Base-by-base conservation (phyloP, 2,888 invertebrate species). In the Caenorhabditis zanzibari region DNA sequence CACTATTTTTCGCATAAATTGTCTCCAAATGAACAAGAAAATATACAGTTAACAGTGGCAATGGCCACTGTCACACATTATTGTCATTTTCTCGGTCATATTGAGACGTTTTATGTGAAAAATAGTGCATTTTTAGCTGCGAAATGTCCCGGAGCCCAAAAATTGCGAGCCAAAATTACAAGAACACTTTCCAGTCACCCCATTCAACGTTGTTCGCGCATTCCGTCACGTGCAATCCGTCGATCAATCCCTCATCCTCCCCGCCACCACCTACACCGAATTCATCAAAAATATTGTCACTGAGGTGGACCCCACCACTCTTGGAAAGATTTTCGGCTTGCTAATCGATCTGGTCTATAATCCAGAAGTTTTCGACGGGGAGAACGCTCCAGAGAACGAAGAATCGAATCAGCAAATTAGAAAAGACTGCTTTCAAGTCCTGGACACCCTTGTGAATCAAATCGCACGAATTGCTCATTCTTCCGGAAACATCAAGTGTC, bases 131-230 rank as follows among this genome's bases (percentile, higher is more conserved):
- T n/a, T n/a, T n/a, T n/a, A n/a, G n/a, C n/a, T n/a, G n/a, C n/a
- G n/a, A n/a, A n/a, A n/a, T n/a, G n/a, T n/a, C n/a, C n/a, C n/a
- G n/a, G n/a, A n/a, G n/a, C n/a, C n/a, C n/a, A n/a, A n/a, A n/a
- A n/a, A n/a, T n/a, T n/a, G n/a, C n/a, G n/a, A n/a, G n/a, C n/a
- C n/a, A n/a, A n/a, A n/a, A n/a, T n/a, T n/a, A n/a, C n/a, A 16
- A 49, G 41, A 26, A 24, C 32, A 24, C 7, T 47, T 74, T 86
- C 66, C 74, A 85, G 86, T 80, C 10, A 86, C 84, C 12, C 83
- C 85, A 10, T 81, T 75, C 54, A 87, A 87, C 77, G 75, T 79
- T n/a, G 68, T 77, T 26, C 73, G 87, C 7, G 87, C 84, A 4
- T 73, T 83, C 47, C 84, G 83, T 7, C 87, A 87, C 52, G 59